phyloP scores from a whole-genome alignment of 2,888 invertebrate species.

The Philereme transversata region DNA sequence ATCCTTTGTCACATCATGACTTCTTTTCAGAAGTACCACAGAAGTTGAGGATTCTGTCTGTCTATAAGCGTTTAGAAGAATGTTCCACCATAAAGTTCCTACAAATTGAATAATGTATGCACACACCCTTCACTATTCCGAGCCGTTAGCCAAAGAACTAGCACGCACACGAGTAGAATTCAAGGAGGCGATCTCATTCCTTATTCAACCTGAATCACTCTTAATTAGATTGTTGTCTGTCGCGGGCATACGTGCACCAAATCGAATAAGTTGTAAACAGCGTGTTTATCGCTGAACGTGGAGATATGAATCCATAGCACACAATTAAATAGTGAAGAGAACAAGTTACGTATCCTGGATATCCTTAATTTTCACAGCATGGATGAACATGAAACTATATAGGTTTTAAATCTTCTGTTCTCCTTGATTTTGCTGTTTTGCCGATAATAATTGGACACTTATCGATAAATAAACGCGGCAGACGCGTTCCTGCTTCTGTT shows the following conservation, averaged over 20 bases:
- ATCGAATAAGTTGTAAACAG: conserved; percentile 49
- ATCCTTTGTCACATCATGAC: too few species aligned
- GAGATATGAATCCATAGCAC: conserved; percentile 43
- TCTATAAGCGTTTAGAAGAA: too few species aligned
- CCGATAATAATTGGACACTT: background rate
- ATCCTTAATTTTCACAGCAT: background rate
- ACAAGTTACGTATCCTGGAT: background rate
- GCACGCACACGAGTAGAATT: conserved; percentile 54
- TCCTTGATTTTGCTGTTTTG: background rate
- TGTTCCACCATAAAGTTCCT: too few species aligned
- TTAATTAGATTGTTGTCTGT: conserved; percentile 56
- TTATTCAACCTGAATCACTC: conserved; percentile 51
- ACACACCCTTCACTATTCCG: conserved; percentile 41
- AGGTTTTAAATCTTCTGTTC: background rate
- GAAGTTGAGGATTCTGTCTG: too few species aligned
- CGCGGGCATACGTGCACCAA: conserved; percentile 45
- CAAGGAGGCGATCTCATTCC: conserved; percentile 54
- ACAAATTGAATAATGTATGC: too few species aligned
- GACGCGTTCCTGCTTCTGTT: background rate
- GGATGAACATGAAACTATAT: too few species aligned
- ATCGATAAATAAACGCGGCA: background rate
- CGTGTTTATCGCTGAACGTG: conserved; percentile 50
- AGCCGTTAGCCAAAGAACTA: conserved; percentile 55
- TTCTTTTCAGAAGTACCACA: too few species aligned
- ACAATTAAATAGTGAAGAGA: conserved; percentile 8